A percentile compares a stretch with the other conserved stretches of the same genome.
phyloP scores from a whole-genome alignment of 2,113 vertebrate species.

The Hassar affinis region DNA sequence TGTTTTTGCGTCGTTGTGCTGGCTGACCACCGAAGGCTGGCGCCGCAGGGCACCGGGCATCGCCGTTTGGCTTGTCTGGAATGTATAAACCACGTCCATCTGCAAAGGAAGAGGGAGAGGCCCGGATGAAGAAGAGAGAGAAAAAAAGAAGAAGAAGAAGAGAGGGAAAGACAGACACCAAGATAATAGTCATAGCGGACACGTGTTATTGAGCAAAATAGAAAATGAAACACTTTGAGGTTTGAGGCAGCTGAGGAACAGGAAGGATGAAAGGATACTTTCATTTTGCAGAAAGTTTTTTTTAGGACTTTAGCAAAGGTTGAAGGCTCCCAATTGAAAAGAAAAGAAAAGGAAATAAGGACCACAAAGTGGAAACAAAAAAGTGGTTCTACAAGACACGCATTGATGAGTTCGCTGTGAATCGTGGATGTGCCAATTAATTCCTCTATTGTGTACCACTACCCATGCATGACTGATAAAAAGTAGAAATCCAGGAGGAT shows the following conservation, averaged over 20 bases:
- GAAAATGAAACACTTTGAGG: constrained; percentile 32
- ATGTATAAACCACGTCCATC: constrained; percentile 99
- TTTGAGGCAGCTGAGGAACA: constrained; percentile 21
- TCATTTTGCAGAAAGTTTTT: constrained; percentile 24
- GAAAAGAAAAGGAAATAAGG: constrained; percentile 28
- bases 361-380: constrained; percentile 37
- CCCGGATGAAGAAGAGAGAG: constrained; percentile 49
- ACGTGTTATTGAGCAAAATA: constrained; percentile 35
- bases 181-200: constrained; percentile 46
- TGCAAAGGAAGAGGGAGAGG: constrained; percentile 74
- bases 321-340: constrained; percentile 26
- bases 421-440: constrained; percentile 67
- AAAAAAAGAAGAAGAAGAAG: constrained; percentile 26
- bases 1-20: constrained; percentile 97
- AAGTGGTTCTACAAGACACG: constrained; percentile 54
- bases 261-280: constrained; percentile 32
- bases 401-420: constrained; percentile 63
- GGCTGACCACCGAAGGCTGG: constrained; percentile 94
- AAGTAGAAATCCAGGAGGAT: constrained; percentile 61
- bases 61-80: constrained; percentile 92
- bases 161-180: constrained; percentile 33
- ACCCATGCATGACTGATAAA: constrained; percentile 62
- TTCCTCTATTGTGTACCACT: constrained; percentile 64
- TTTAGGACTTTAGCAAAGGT: constrained; percentile 24
- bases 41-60: constrained; percentile 94